Evolutionary conservation across 2,797 vertebrate species (phyloP).

Genomic region (Catostomus latipinnis): DNA sequence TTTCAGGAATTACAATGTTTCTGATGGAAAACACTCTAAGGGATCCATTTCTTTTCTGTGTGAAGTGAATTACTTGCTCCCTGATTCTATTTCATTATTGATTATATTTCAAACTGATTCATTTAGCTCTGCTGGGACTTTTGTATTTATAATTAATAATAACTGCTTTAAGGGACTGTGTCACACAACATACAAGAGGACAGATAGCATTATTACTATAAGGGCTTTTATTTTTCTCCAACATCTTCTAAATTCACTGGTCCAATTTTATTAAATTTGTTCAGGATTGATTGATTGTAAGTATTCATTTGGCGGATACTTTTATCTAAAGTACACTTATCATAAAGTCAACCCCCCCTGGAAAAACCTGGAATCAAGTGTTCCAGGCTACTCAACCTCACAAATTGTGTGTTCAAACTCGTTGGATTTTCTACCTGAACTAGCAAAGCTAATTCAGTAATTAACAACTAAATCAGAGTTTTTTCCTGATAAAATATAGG

Average conservation of each 20-base stretch:
- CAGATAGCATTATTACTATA: background rate
- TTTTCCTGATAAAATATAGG: no score
- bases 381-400: background rate
- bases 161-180: background rate
- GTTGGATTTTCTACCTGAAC: no score
- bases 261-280: no score
- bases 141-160: background rate
- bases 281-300: no score
- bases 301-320: background rate
- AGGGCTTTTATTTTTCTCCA: background rate
- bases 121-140: background rate
- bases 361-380: background rate
- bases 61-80: slow-evolving; percentile 3
- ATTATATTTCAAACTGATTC: slow-evolving; percentile 20
- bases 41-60: background rate
- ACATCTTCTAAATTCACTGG: background rate
- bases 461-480: no score
- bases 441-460: no score
- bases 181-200: background rate
- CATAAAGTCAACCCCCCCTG: background rate
- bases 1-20: background rate
- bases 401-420: no score
- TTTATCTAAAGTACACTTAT: background rate
- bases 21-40: background rate
- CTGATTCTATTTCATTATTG: slow-evolving; percentile 10